These are phyloP conservation scores for Drosophila varians DNA, from an alignment of 1,140 invertebrate species.

Conservation along the genomic window DNA sequence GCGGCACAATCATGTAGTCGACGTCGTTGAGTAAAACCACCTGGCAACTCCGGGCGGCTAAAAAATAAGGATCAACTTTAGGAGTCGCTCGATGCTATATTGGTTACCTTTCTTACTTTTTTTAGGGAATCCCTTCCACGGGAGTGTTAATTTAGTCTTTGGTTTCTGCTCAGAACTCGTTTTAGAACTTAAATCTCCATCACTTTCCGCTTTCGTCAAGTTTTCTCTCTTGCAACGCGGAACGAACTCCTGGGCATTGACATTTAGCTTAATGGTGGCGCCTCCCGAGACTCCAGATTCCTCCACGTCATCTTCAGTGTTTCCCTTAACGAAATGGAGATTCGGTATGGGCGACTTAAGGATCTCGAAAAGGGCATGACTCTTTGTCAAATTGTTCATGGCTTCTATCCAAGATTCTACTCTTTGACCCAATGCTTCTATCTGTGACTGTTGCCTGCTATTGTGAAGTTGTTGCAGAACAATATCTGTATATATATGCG, in stretches of 20 bases:
- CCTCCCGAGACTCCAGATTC: not conserved
- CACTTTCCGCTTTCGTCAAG: not conserved
- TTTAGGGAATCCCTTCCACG: constrained; percentile 68
- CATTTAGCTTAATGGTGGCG: constrained; percentile 22
- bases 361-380: constrained; percentile 19
- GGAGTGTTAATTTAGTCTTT: constrained; percentile 29
- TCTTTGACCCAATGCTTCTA: not conserved
- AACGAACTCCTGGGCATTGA: constrained; percentile 35
- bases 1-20: constrained; percentile 14
- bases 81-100: not conserved
- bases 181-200: not conserved
- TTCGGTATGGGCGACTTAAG: constrained; percentile 12
- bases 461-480: constrained; percentile 15
- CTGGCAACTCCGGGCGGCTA: constrained; percentile 7
- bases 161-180: not conserved
- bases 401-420: not conserved
- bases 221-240: constrained; percentile 13
- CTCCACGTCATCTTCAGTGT: not conserved
- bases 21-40: constrained; percentile 10
- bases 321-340: not conserved
- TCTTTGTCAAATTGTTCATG: constrained; percentile 46
- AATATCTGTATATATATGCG: constrained; percentile 1
- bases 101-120: not conserved
- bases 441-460: constrained; percentile 16
- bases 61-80: not conserved